Evolutionary conservation across 2,113 vertebrate genomes (phyloP).

Genomic region (Ovis canadensis): DNA sequence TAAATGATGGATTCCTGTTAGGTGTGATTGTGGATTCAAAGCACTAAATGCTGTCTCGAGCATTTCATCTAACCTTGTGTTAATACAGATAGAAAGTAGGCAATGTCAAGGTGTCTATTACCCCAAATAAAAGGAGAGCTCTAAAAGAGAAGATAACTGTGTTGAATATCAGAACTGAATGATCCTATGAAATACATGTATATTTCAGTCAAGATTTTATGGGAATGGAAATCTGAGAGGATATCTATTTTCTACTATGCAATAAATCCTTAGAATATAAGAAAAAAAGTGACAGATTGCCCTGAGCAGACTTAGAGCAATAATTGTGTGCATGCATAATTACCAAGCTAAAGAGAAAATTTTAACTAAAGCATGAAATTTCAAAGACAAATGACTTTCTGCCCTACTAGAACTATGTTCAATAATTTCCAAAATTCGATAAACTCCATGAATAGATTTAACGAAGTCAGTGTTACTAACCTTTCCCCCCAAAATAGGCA

Average conservation of each 20-base stretch:
- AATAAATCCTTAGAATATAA: not conserved
- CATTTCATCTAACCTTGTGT: not conserved
- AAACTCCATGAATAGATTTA: not conserved
- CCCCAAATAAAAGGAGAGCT: not conserved
- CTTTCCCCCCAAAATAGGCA: not conserved
- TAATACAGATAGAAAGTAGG: not conserved
- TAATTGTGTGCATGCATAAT: not conserved
- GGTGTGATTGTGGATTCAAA: not conserved
- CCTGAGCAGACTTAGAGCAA: not conserved
- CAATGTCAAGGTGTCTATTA: not conserved
- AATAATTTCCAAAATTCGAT: not conserved
- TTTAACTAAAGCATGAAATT: not conserved
- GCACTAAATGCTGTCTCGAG: not conserved
- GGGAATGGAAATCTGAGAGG: not conserved
- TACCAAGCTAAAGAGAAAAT: not conserved
- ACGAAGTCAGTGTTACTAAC: not conserved
- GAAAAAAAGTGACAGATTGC: constrained; percentile 4
- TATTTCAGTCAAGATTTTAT: not conserved
- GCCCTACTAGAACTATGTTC: not conserved
- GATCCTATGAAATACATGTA: not conserved
- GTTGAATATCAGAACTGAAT: not conserved
- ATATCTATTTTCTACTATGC: not conserved
- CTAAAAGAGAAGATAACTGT: not conserved
- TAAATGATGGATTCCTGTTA: not conserved
- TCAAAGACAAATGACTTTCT: constrained; percentile 35